Conservation (phyloP, 2,113 vertebrate genomes). For the Catagonus wagneri region DNA sequence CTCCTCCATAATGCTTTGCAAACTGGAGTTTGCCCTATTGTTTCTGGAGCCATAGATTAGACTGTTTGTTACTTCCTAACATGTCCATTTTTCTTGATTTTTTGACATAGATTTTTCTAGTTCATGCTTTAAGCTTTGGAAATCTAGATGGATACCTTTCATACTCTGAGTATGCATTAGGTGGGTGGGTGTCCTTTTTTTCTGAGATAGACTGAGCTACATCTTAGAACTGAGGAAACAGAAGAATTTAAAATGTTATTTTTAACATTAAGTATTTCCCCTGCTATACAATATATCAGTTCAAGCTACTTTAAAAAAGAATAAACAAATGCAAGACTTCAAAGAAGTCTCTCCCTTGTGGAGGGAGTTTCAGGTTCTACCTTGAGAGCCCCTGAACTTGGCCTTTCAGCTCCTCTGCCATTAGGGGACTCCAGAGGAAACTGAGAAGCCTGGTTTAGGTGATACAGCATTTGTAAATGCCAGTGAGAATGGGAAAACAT, state of each 20-base stretch:
- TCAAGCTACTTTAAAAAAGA: not conserved
- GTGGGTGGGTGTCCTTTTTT: not conserved
- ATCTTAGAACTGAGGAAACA: not conserved
- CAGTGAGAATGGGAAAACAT: not conserved
- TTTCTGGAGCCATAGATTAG: not conserved
- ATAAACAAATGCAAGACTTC: not conserved
- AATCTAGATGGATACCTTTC: not conserved
- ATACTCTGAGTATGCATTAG: not conserved
- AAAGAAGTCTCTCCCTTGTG: not conserved
- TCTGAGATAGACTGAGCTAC: not conserved
- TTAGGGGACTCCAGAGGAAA: not conserved
- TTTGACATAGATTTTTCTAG: not conserved
- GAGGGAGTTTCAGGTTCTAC: not conserved
- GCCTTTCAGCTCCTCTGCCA: not conserved
- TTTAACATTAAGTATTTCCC: not conserved
- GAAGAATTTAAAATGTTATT: not conserved
- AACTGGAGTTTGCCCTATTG: not conserved
- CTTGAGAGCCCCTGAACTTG: not conserved
- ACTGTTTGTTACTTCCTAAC: not conserved
- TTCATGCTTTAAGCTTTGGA: not conserved
- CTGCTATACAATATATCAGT: not conserved
- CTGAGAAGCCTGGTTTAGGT: not conserved
- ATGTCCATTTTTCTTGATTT: constrained; percentile 32
- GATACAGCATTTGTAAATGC: not conserved
- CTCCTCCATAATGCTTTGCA: not conserved